Evolutionary conservation across 2,113 vertebrate genomes (phyloP).

Genomic region (Megaceryle maxima): DNA sequence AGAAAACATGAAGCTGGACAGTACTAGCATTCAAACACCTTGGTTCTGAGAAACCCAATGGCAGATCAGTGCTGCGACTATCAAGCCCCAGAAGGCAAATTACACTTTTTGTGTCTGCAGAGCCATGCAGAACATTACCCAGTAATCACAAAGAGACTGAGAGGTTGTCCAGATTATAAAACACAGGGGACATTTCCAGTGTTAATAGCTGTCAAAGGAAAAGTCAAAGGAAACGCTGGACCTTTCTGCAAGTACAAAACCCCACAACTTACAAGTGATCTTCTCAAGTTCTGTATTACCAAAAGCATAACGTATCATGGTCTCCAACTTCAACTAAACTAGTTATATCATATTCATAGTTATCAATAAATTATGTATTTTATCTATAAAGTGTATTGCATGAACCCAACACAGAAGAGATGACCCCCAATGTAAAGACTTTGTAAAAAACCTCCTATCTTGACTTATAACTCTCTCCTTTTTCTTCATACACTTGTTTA

Average conservation of each 20-base stretch:
- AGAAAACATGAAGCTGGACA: not conserved
- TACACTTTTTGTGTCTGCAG: not conserved
- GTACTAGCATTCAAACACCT: not conserved
- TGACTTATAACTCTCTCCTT: not conserved
- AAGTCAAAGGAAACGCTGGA: not conserved
- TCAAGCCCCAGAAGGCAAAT: not conserved
- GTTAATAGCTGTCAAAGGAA: not conserved
- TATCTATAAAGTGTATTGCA: conserved; percentile 4
- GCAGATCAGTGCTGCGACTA: not conserved
- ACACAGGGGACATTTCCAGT: not conserved
- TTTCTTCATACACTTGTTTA: not conserved
- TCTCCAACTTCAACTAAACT: not conserved
- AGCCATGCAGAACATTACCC: not conserved
- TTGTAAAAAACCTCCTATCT: not conserved
- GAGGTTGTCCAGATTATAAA: not conserved
- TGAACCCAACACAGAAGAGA: not conserved
- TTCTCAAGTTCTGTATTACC: not conserved
- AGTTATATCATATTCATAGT: not conserved
- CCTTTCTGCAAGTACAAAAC: not conserved
- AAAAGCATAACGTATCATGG: not conserved
- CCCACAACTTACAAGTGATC: not conserved
- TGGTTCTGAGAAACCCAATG: not conserved
- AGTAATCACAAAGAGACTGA: not conserved
- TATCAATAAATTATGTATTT: not conserved
- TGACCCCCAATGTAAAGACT: not conserved